A percentile compares a stretch with the other conserved stretches of the same genome.
Evolutionary conservation across 2,113 vertebrate species (phyloP).

Genomic region (Seriola dumerili): DNA sequence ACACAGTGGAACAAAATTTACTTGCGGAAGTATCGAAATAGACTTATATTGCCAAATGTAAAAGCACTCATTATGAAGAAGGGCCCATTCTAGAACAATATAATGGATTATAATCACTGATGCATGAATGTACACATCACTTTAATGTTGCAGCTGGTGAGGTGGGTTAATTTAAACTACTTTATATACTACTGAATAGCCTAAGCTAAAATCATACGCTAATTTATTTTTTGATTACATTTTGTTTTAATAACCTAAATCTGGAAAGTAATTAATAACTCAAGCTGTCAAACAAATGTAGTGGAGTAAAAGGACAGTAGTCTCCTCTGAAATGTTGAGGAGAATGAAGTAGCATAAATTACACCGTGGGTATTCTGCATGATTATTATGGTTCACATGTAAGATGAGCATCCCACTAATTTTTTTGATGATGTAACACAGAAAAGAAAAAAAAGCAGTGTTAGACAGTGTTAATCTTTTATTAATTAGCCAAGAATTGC

Average conservation of each 20-base stretch:
- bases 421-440: not conserved
- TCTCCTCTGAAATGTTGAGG: not conserved
- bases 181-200: too few relatives aligned
- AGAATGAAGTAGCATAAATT: not conserved
- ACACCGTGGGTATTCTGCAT: too few relatives aligned
- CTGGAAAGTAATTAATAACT: too few relatives aligned
- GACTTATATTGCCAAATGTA: too few relatives aligned
- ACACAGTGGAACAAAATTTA: not conserved
- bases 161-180: too few relatives aligned
- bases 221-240: too few relatives aligned
- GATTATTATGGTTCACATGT: not conserved
- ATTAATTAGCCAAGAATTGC: conserved; percentile 16
- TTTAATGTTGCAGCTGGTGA: too few relatives aligned
- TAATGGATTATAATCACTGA: too few relatives aligned
- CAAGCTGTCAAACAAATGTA: too few relatives aligned
- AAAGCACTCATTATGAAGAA: not conserved
- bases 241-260: too few relatives aligned
- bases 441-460: not conserved
- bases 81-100: not conserved
- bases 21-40: not conserved
- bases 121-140: too few relatives aligned
- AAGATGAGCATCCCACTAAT: not conserved
- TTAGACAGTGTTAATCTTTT: conserved; percentile 19
- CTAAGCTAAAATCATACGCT: too few relatives aligned
- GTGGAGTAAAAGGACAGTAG: not conserved